These are phyloP conservation scores for Oligia fasciuncula DNA, from an alignment of 2,888 invertebrate species.

Conservation along the genomic window DNA sequence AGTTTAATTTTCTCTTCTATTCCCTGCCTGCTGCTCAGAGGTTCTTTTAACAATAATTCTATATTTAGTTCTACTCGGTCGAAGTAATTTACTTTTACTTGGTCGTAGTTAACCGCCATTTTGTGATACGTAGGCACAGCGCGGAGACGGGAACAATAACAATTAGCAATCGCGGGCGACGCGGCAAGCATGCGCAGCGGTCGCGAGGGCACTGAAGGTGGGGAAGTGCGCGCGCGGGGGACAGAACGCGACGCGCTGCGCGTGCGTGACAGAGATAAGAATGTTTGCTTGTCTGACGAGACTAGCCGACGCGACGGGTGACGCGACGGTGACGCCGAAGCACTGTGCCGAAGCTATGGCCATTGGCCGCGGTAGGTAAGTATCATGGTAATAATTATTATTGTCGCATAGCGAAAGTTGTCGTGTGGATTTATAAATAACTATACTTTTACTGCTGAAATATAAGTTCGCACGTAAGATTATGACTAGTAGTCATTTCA, in stretches of 20 bases:
- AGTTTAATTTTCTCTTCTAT: slow-evolving; percentile 17
- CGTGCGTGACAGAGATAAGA: slow-evolving; percentile 34
- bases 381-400: slow-evolving; percentile 6
- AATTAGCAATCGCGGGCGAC: neutral
- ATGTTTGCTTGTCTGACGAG: neutral
- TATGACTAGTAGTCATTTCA: neutral
- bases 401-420: neutral
- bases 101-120: slow-evolving; percentile 43
- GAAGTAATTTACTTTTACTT: slow-evolving; percentile 6
- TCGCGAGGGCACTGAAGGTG: slow-evolving; percentile 35
- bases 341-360: neutral
- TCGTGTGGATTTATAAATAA: neutral
- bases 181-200: slow-evolving; percentile 11
- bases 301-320: neutral
- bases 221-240: neutral
- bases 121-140: slow-evolving; percentile 23
- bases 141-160: neutral
- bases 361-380: neutral
- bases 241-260: neutral
- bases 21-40: neutral
- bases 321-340: neutral
- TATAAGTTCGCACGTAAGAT: neutral
- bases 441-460: neutral
- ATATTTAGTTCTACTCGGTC: neutral
- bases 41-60: neutral